phyloP scores from a whole-genome alignment of 92 coral and sea anemone genomes.

The Porites evermanni region DNA sequence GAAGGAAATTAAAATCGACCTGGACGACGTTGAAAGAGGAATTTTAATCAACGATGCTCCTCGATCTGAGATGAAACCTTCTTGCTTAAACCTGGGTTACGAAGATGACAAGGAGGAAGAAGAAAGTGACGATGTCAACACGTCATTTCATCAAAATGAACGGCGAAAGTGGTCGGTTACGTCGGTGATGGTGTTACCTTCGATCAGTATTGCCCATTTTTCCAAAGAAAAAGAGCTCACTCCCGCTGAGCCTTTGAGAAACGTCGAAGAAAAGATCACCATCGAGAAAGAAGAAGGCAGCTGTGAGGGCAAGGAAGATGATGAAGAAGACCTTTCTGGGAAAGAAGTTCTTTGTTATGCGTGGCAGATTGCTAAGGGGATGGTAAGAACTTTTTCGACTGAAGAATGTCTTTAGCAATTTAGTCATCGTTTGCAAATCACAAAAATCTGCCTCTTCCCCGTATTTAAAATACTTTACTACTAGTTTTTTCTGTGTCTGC shows the following conservation, averaged over 20 bases:
- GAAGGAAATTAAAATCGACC: neutral
- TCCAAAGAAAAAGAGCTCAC: neutral
- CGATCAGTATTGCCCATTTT: neutral
- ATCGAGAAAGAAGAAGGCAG: neutral
- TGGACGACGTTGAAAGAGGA: neutral
- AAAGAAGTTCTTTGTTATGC: constrained; percentile 76
- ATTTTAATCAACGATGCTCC: no score
- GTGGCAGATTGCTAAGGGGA: constrained; percentile 82
- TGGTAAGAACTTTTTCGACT: constrained; percentile 55
- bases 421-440: no score
- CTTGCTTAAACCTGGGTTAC: no score
- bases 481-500: no score
- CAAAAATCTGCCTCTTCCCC: no score
- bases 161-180: neutral
- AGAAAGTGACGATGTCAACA: neutral
- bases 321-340: constrained; percentile 49
- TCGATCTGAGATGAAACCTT: no score
- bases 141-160: neutral
- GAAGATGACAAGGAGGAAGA: neutral
- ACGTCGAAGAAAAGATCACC: neutral
- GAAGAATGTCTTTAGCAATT: no score
- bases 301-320: constrained; percentile 39
- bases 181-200: neutral
- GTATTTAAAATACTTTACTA: no score
- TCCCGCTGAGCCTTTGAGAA: neutral